These are phyloP conservation scores for Anastatus disparis DNA, from an alignment of 1,140 invertebrate species.

Conservation along the genomic window DNA sequence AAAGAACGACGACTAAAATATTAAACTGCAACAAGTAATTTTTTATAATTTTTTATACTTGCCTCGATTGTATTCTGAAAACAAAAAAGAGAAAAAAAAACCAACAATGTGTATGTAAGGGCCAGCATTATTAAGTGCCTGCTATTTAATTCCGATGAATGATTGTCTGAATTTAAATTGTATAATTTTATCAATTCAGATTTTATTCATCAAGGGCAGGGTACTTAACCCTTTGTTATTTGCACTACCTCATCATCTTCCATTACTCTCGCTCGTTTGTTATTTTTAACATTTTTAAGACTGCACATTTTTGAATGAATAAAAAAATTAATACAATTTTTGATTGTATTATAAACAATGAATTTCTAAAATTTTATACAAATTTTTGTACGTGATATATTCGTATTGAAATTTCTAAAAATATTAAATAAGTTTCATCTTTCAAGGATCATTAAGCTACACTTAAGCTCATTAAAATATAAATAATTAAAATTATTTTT, in stretches of 20 bases:
- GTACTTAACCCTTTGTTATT: constrained; percentile 38
- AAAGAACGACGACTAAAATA: neutral
- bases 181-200: neutral
- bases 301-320: neutral
- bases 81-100: neutral
- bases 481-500: too few species aligned
- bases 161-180: neutral
- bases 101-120: neutral
- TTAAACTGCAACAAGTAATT: neutral
- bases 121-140: constrained; percentile 33
- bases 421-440: too few species aligned
- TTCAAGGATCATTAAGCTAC: too few species aligned
- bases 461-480: too few species aligned
- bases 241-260: constrained; percentile 37
- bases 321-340: neutral
- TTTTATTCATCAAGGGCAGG: constrained; percentile 21
- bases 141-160: constrained; percentile 19
- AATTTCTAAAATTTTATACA: neutral
- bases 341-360: neutral
- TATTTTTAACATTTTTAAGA: too few species aligned
- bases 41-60: constrained; percentile 18
- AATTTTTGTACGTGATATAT: neutral
- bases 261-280: constrained; percentile 29
- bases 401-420: too few species aligned
- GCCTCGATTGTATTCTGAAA: constrained; percentile 11